Percentiles rank a stretch among this genome's conserved stretches.
Conservation (phyloP, 2,113 vertebrate species). For the Sylvia atricapilla region DNA sequence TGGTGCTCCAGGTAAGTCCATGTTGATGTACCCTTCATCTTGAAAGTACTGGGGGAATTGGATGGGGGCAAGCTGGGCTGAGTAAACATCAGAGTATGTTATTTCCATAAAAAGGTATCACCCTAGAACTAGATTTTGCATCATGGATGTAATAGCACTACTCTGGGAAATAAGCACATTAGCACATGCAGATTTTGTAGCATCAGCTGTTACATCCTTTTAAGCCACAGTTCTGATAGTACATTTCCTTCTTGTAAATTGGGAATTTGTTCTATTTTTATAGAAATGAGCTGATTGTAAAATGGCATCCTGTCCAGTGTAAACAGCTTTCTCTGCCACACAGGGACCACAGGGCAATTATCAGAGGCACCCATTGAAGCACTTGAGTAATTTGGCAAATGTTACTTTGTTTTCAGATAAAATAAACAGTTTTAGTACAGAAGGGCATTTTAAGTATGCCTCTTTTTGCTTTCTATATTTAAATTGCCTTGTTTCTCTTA, state of each 20-base stretch:
- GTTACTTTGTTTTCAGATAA: background rate
- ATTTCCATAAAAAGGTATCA: background rate
- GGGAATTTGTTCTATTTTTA: constrained; percentile 10
- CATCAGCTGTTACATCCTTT: background rate
- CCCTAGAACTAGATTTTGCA: background rate
- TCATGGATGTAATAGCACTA: background rate
- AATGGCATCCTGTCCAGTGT: background rate
- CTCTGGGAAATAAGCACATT: background rate
- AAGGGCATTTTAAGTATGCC: background rate
- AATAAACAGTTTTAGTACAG: background rate
- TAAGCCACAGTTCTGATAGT: background rate
- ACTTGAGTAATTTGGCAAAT: background rate
- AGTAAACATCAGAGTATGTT: background rate
- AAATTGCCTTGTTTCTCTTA: background rate
- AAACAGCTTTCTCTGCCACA: background rate
- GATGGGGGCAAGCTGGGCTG: background rate
- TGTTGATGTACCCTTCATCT: background rate
- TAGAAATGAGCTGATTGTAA: background rate
- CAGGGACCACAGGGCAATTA: background rate
- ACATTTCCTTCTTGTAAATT: background rate
- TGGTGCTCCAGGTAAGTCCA: background rate
- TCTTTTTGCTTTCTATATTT: background rate
- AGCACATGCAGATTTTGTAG: background rate
- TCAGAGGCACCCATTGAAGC: background rate
- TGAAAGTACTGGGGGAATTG: background rate